Percentiles rank a stretch among this genome's conserved stretches.
phyloP scores from a whole-genome alignment of 2,888 invertebrate genomes.

The Nymphalis urticae region DNA sequence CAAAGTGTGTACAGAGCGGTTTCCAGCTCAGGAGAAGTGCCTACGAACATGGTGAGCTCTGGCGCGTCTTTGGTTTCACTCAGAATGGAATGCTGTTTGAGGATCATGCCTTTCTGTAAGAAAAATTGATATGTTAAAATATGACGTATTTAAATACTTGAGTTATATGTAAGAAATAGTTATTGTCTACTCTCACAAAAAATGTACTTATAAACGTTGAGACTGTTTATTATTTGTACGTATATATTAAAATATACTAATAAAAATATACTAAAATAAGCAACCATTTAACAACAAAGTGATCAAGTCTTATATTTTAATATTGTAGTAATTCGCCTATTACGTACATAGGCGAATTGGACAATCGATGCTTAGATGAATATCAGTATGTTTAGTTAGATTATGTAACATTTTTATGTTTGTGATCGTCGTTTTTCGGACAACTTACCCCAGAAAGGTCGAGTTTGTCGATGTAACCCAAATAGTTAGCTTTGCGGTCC shows the following conservation, averaged over 20 bases:
- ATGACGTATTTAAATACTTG: no score
- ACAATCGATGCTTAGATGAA: no score
- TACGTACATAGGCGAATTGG: no score
- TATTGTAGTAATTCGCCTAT: no score
- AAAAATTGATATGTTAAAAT: background rate
- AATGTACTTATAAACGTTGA: no score
- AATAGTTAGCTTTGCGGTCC: slow-evolving; percentile 87
- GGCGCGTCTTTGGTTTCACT: slow-evolving; percentile 88
- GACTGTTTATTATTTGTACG: no score
- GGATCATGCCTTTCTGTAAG: slow-evolving; percentile 88
- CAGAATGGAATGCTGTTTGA: slow-evolving; percentile 88
- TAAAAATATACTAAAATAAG: no score
- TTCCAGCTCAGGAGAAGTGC: slow-evolving; percentile 95
- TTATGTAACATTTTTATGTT: no score
- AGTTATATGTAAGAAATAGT: no score
- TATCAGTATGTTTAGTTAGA: no score
- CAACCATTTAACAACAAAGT: background rate
- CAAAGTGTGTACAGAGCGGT: slow-evolving; percentile 94
- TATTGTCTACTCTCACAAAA: no score
- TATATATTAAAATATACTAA: background rate
- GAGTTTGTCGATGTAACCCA: slow-evolving; percentile 88
- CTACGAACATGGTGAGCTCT: slow-evolving; percentile 90
- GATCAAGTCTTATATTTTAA: no score
- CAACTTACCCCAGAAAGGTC: slow-evolving; percentile 87
- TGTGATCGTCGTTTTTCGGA: background rate